phyloP scores from a whole-genome alignment of 2,797 vertebrate species.

The Chelon auratus region DNA sequence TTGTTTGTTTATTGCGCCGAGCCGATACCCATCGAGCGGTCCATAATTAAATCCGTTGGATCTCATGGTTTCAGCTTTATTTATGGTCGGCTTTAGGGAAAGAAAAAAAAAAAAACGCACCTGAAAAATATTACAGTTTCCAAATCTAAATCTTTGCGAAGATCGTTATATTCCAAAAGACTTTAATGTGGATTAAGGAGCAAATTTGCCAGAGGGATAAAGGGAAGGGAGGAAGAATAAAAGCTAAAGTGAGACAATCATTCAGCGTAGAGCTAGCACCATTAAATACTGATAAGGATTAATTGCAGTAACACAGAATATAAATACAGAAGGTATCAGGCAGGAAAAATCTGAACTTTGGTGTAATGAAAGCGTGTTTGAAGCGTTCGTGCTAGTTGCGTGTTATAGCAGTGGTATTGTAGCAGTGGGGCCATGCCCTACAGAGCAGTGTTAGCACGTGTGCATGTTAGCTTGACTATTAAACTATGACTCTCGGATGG shows the following conservation, averaged over 20 bases:
- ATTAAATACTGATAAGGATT: background rate
- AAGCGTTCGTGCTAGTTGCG: conserved; percentile 11
- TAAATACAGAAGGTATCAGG: background rate
- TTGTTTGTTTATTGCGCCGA: conserved; percentile 21
- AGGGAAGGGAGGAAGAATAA: background rate
- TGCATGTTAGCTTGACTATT: conserved; percentile 39
- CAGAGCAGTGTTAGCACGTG: conserved; percentile 46
- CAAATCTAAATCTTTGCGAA: conserved; percentile 1
- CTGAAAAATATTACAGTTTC: conserved; percentile 4
- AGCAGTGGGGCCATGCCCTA: conserved; percentile 39
- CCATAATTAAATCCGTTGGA: conserved; percentile 30
- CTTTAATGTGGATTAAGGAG: conserved; percentile 5
- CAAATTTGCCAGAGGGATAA: conserved; percentile 9
- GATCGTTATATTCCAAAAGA: conserved; percentile 30
- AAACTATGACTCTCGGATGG: conserved; percentile 58
- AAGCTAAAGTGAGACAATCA: background rate
- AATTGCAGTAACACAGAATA: background rate
- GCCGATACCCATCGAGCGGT: conserved; percentile 31
- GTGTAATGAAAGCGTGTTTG: conserved; percentile 22
- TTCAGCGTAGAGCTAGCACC: conserved; percentile 5
- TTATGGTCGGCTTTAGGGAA: background rate
- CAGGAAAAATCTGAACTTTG: conserved; percentile 9
- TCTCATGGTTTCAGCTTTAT: conserved; percentile 4
- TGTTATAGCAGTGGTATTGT: conserved; percentile 8
- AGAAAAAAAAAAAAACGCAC: background rate